Evolutionary conservation across 2,113 vertebrate species (phyloP).

Genomic region (Canis aureus): DNA sequence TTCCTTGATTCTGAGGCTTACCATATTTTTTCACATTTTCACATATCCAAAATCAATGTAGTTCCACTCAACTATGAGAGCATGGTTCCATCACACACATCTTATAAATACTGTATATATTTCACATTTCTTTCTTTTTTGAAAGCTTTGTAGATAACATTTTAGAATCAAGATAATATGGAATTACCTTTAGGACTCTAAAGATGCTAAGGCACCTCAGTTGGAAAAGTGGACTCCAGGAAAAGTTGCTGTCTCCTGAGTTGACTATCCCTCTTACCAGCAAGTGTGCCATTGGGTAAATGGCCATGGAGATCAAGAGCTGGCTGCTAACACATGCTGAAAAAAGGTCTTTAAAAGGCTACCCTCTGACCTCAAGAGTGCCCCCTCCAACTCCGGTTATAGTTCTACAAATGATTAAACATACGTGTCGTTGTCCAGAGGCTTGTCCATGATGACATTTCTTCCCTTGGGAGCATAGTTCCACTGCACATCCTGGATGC

Average conservation of each 20-base stretch:
- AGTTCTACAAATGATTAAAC: slow-evolving; percentile 39
- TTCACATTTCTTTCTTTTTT: background rate
- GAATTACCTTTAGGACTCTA: background rate
- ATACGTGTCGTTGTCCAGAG: slow-evolving; percentile 76
- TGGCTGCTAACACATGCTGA: background rate
- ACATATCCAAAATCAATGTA: slow-evolving; percentile 29
- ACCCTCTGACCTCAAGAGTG: background rate
- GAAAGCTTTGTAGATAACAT: background rate
- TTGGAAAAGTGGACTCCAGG: background rate
- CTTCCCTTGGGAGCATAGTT: slow-evolving; percentile 86
- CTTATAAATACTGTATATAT: background rate
- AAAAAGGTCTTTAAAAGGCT: background rate
- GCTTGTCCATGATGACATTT: slow-evolving; percentile 78
- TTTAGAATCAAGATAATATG: slow-evolving; percentile 43
- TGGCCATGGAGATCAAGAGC: background rate
- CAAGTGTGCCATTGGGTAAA: background rate
- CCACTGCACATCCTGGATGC: slow-evolving; percentile 85
- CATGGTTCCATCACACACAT: background rate
- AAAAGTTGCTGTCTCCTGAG: background rate
- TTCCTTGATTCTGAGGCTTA: slow-evolving; percentile 56
- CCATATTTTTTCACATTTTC: slow-evolving; percentile 34
- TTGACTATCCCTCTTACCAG: background rate
- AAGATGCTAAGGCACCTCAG: background rate
- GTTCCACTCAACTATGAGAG: background rate
- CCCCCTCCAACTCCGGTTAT: background rate